A percentile compares a stretch with the other conserved stretches of the same genome.
These are phyloP conservation scores for Prionchulus punctatus DNA, from an alignment of 2,888 invertebrate species.

Conservation along the genomic window DNA sequence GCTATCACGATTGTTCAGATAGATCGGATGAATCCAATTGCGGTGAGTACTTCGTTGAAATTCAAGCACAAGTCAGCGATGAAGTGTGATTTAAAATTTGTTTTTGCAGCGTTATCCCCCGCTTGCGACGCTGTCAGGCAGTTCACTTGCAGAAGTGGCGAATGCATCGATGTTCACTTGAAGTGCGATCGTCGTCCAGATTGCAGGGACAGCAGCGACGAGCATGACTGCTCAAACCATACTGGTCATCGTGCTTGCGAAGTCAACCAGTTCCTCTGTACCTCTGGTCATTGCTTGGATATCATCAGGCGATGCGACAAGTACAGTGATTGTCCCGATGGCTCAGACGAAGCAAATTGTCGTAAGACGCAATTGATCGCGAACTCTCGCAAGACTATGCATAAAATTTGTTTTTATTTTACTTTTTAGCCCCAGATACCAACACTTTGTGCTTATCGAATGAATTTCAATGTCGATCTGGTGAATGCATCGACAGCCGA, in stretches of 20 bases:
- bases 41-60: not conserved
- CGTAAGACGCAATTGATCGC: not conserved
- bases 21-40: slow-evolving; percentile 51
- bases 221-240: not conserved
- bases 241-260: not conserved
- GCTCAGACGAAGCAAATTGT: slow-evolving; percentile 56
- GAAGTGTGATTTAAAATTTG: not conserved
- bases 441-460: too few relatives aligned
- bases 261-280: slow-evolving; percentile 46
- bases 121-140: too few relatives aligned
- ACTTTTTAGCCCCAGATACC: too few relatives aligned
- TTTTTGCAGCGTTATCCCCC: not conserved
- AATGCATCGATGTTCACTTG: not conserved
- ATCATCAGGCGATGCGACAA: slow-evolving; percentile 57
- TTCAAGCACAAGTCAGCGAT: not conserved
- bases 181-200: not conserved
- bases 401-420: too few relatives aligned
- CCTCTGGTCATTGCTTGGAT: slow-evolving; percentile 71
- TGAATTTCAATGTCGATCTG: slow-evolving; percentile 74
- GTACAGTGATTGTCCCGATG: slow-evolving; percentile 45
- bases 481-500: slow-evolving; percentile 65
- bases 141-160: not conserved
- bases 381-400: slow-evolving; percentile 41
- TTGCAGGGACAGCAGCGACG: not conserved
- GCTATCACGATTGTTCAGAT: slow-evolving; percentile 65